Base-by-base conservation (phyloP, 2,888 invertebrate genomes). In the Macrosiphum euphorbiae region DNA sequence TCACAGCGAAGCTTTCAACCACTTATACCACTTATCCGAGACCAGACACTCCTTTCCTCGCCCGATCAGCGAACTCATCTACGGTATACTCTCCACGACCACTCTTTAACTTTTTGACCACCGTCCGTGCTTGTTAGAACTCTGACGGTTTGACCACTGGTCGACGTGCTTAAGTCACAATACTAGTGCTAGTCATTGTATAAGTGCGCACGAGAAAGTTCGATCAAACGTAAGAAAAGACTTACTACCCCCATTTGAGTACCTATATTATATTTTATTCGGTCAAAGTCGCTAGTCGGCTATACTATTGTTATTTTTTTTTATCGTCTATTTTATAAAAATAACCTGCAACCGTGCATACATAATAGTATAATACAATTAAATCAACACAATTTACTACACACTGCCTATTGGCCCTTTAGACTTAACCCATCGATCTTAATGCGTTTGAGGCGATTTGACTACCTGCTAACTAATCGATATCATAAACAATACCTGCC, bases 1-100 rank as follows among this genome's bases (percentile, higher is more conserved):
- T 87, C 50, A 20, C 67, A 35, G 24, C 20, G 78, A 87, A 87
- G 92, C 92, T 92, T 92, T 92, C 26, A 92, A 50, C 87, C 92
- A 92, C 92, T 92, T 85, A 61, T 61, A 58, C 86, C 28, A 41
- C 20, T 28, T 41, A 61, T 0, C 78, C 50, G 41, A 35, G 44
- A 47, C 28, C 20, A 16, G 16, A 28, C 41, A 78, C 47, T 41
- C 4, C 41, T 28, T 1, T 16, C 28, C 50, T 26, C 44, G 8
- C n/a, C 41, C 58, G 7, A 89, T 28, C 20, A 41, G 3, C 35
- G 2, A 78, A 78, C 35, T 78, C 78, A 55, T 55, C 55, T 20
- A 3, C 20, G 35, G 35, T 20, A 67, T 67, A 78, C 35, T 8
- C 78, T 78, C 20, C 1, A 13, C 44, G 44, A 50, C n/a, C 16